Evolutionary conservation across 2,797 vertebrate genomes (phyloP), one percentile per base, ranked within the genome.

Genomic region (Lophius americanus): DNA sequence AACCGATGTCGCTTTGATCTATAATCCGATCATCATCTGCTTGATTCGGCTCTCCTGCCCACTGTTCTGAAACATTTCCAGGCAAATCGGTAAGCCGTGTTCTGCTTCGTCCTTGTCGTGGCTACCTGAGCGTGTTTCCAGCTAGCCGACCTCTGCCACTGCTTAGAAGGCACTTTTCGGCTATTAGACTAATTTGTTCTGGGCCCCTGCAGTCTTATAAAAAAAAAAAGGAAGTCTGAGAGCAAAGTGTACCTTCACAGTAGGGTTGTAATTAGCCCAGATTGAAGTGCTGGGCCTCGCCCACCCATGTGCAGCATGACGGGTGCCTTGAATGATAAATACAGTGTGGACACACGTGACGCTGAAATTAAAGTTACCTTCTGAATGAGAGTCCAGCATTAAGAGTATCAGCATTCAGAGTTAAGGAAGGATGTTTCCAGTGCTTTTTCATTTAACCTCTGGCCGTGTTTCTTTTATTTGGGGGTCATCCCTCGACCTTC

Each of bases 181-280:
- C 85, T 76, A 85, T 84, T 82, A 84, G 63, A 58, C 79, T 85
- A 76, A 88, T 91, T 85, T 79, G 79, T 79, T 85, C 68, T 49
- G 84, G 60, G 64, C 81, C 81, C 81, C 81, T 70, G 75, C 69
- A 37, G 73, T 63, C 75, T 60, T 47, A 73, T 59, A 54, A 70
- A 23, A 23, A 54, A 70, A 23, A 23, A 23, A 39, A 56, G 67
- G 57, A 76, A 76, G 75, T 68, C 81, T 67, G 38, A 10, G 63
- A 62, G 64, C 46, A 66, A 49, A 36, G 23, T 41, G 62, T 36
- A 37, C 49, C 75, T 56, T 78, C 82, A 70, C 78, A 82, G 82
- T 56, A 53, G 74, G 76, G 43, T 50, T 79, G 76, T 82, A 84
- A 88, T 89, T 86, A 84, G 73, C 75, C 58, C 78, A 82, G 74